phyloP scores from a whole-genome alignment of 2,888 invertebrate genomes.

The Agelastica alni region DNA sequence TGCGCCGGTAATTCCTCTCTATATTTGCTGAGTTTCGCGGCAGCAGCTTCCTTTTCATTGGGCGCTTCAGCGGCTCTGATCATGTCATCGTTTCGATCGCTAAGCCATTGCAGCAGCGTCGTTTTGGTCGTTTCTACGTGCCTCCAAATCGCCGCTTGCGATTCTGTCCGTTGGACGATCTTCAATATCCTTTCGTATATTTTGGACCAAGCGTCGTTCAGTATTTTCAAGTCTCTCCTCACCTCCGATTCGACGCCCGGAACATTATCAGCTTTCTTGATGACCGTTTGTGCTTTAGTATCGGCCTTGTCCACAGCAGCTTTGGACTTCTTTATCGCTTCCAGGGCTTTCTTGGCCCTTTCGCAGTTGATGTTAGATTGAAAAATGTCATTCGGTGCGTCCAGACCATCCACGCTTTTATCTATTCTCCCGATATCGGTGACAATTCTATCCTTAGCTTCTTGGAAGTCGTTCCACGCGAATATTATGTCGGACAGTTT shows the following conservation, averaged over 20 bases:
- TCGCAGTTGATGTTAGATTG: slow-evolving; percentile 74
- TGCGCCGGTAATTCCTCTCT: slow-evolving; percentile 83
- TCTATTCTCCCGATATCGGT: slow-evolving; percentile 73
- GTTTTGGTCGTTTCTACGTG: slow-evolving; percentile 87
- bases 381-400: slow-evolving; percentile 72
- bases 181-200: slow-evolving; percentile 73
- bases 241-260: slow-evolving; percentile 68
- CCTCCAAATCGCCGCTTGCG: slow-evolving; percentile 90
- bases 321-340: slow-evolving; percentile 75
- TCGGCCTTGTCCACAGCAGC: slow-evolving; percentile 77
- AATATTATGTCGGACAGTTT: slow-evolving; percentile 74
- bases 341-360: slow-evolving; percentile 75
- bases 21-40: slow-evolving; percentile 78
- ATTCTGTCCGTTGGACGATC: slow-evolving; percentile 79
- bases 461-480: slow-evolving; percentile 75
- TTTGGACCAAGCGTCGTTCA: slow-evolving; percentile 72
- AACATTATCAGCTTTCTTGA: slow-evolving; percentile 71
- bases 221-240: slow-evolving; percentile 64
- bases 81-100: slow-evolving; percentile 78
- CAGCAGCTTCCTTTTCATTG: slow-evolving; percentile 80
- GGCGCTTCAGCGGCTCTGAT: slow-evolving; percentile 76
- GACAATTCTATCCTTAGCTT: slow-evolving; percentile 71
- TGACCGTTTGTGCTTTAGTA: slow-evolving; percentile 71
- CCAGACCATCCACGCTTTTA: slow-evolving; percentile 66
- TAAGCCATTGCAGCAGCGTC: slow-evolving; percentile 82